phyloP scores from a whole-genome alignment of 2,113 vertebrate genomes.

The Terrapene triunguis region DNA sequence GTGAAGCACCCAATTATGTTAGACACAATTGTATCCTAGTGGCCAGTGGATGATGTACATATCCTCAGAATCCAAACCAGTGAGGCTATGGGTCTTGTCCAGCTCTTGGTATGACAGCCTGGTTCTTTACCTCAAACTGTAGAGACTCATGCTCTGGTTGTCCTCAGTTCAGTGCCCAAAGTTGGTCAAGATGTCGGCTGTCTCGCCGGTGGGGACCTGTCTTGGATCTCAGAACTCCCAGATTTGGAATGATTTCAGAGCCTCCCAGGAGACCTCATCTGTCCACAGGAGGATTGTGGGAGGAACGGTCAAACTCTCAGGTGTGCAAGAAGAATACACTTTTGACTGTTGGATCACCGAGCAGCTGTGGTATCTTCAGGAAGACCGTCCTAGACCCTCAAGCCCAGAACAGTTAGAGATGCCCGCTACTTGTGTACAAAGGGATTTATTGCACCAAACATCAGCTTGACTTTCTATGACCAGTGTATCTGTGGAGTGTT shows the following conservation, averaged over 20 bases:
- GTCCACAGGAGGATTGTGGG: too few relatives aligned
- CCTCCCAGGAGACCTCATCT: not conserved
- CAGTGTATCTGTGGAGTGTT: too few relatives aligned
- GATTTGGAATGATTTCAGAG: not conserved
- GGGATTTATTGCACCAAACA: too few relatives aligned
- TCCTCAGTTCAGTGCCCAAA: accelerated
- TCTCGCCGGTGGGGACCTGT: not conserved
- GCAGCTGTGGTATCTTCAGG: too few relatives aligned
- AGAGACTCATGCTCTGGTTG: accelerated
- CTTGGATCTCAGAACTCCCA: not conserved
- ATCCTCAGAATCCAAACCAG: not conserved
- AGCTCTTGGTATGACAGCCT: not conserved
- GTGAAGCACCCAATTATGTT: not conserved
- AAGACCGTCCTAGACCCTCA: too few relatives aligned
- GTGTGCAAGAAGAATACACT: too few relatives aligned
- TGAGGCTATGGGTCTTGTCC: not conserved
- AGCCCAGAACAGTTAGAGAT: too few relatives aligned
- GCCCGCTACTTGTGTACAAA: too few relatives aligned
- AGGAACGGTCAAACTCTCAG: too few relatives aligned
- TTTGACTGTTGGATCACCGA: too few relatives aligned
- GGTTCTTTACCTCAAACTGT: not conserved
- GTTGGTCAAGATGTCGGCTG: accelerated
- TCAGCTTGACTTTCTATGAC: too few relatives aligned
- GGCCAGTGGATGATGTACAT: not conserved
- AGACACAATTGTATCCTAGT: not conserved